Conservation (phyloP, 2,888 invertebrate genomes). For the Cantharis nigra region DNA sequence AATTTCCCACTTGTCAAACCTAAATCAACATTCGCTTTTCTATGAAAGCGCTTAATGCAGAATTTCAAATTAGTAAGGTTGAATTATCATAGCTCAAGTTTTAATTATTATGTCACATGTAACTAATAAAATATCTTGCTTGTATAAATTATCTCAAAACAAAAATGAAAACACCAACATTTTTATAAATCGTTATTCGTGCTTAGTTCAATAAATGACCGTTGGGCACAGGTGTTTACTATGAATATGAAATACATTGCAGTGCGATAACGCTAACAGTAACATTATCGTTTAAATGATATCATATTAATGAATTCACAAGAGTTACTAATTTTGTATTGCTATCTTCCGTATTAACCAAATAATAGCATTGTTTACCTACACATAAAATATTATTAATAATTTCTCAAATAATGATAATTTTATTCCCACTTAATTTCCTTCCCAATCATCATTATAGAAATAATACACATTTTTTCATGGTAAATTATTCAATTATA, state of each 20-base stretch:
- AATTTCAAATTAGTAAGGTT: not conserved
- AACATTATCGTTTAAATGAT: constrained; percentile 15
- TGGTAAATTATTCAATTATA: too few species aligned
- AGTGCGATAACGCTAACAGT: constrained; percentile 26
- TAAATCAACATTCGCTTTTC: not conserved
- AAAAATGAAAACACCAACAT: constrained; percentile 8
- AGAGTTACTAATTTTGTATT: not conserved
- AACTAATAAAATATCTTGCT: not conserved
- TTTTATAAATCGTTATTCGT: constrained; percentile 35
- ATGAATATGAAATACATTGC: constrained; percentile 31
- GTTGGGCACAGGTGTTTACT: constrained; percentile 33
- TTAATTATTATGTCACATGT: not conserved
- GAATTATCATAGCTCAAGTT: not conserved
- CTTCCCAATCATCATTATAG: not conserved
- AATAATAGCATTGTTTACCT: not conserved
- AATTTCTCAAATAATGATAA: not conserved
- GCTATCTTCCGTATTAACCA: not conserved
- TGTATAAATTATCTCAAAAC: not conserved
- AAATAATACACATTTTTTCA: not conserved
- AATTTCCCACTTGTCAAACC: constrained; percentile 3
- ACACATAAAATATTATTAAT: not conserved
- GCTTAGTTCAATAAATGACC: constrained; percentile 37
- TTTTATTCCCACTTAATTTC: not conserved
- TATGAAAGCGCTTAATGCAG: constrained; percentile 4
- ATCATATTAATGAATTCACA: constrained; percentile 3